phyloP scores from a whole-genome alignment of 2,888 invertebrate genomes.

The Poecilus cupreus region DNA sequence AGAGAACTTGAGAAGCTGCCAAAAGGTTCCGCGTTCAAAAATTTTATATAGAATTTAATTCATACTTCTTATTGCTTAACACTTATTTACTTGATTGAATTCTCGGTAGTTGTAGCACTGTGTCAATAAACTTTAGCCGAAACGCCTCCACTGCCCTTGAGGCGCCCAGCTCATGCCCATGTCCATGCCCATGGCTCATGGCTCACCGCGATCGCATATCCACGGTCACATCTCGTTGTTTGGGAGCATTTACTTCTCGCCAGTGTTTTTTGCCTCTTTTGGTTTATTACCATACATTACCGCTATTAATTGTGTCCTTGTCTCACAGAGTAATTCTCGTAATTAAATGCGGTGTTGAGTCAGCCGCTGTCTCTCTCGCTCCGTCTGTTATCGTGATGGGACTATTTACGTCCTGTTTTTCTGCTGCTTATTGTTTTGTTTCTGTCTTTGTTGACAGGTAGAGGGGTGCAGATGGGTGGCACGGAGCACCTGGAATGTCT shows the following conservation, averaged over 20 bases:
- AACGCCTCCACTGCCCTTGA: not conserved
- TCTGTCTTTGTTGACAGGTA: conserved; percentile 19
- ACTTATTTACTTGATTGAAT: not conserved
- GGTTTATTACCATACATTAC: conserved; percentile 36
- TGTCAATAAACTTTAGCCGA: not conserved
- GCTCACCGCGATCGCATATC: not conserved
- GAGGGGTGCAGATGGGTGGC: not conserved
- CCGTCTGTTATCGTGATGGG: conserved; percentile 36
- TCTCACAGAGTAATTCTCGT: conserved; percentile 26
- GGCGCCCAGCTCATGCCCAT: too few relatives aligned
- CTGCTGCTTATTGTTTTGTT: conserved; percentile 38
- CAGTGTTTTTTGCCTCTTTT: conserved; percentile 31
- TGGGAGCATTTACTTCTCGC: conserved; percentile 8
- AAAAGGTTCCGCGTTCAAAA: too few relatives aligned
- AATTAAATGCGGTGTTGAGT: conserved; percentile 42
- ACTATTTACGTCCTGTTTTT: conserved; percentile 39
- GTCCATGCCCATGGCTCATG: too few relatives aligned
- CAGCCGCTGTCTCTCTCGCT: conserved; percentile 5
- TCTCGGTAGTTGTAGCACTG: not conserved
- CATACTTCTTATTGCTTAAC: too few relatives aligned
- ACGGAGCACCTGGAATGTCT: conserved; percentile 28
- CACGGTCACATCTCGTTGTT: not conserved
- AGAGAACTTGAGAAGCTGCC: too few relatives aligned
- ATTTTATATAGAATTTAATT: too few relatives aligned
- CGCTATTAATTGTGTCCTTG: conserved; percentile 44